These are phyloP conservation scores for Zaprionus gabonicus DNA, from an alignment of 1,140 invertebrate species.

Conservation along the genomic window DNA sequence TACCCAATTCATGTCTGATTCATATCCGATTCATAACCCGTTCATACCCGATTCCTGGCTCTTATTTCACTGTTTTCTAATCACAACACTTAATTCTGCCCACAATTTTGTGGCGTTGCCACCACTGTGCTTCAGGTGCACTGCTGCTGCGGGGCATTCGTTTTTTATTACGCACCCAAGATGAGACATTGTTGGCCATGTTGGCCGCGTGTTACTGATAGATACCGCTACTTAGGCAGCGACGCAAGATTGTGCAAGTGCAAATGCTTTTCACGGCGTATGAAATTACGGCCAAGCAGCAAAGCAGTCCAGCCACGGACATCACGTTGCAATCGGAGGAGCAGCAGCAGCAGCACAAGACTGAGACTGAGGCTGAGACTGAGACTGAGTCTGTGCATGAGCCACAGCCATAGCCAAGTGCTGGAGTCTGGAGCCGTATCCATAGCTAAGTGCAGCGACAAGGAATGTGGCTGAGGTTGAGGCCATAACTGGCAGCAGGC, in stretches of 20 bases:
- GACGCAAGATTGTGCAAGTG: constrained; percentile 64
- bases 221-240: constrained; percentile 73
- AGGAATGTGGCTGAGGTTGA: neutral
- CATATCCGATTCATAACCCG: neutral
- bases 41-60: neutral
- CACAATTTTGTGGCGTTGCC: neutral
- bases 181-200: constrained; percentile 64
- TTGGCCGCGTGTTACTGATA: constrained; percentile 57
- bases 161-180: constrained; percentile 69
- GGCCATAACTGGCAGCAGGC: neutral
- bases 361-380: neutral
- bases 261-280: constrained; percentile 68
- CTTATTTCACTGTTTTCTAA: neutral
- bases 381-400: neutral
- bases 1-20: neutral
- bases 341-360: neutral
- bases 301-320: neutral
- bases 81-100: neutral
- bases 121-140: constrained; percentile 45
- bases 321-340: neutral
- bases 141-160: constrained; percentile 5
- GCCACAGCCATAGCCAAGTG: neutral
- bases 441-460: constrained; percentile 2
- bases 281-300: constrained; percentile 57
- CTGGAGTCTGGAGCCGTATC: neutral